phyloP scores from a whole-genome alignment of 1,140 invertebrate species.

The Araneus ventricosus region DNA sequence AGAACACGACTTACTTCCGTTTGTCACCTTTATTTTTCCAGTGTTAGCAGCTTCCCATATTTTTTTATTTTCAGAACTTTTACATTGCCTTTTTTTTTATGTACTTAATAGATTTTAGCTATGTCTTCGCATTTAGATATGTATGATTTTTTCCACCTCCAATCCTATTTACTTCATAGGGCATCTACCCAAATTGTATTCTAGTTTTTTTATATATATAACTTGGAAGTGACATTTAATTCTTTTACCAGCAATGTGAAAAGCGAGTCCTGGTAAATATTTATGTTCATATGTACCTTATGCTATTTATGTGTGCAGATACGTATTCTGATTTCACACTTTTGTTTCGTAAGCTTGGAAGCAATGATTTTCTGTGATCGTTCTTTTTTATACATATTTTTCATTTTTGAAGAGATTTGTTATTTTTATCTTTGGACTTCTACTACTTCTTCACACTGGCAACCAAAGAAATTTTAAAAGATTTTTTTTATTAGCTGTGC shows the following conservation, averaged over 20 bases:
- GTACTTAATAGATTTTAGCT: slow-evolving; percentile 21
- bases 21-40: not conserved
- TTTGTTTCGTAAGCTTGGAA: not conserved
- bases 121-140: not conserved
- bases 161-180: not conserved
- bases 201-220: not conserved
- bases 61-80: not conserved
- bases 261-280: not conserved
- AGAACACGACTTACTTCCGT: not conserved
- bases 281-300: not conserved
- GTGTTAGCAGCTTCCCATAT: not conserved
- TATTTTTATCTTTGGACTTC: not conserved
- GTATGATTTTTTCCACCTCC: not conserved
- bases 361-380: not conserved
- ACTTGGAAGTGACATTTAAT: slow-evolving; percentile 1
- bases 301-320: not conserved
- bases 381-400: not conserved
- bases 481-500: too few relatives aligned
- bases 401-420: not conserved
- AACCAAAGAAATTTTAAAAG: too few relatives aligned
- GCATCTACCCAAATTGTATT: not conserved
- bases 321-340: not conserved
- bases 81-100: not conserved
- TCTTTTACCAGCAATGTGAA: not conserved
- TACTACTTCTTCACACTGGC: not conserved